Conservation (phyloP, 2,113 vertebrate genomes). For the Mixornis gularis region DNA sequence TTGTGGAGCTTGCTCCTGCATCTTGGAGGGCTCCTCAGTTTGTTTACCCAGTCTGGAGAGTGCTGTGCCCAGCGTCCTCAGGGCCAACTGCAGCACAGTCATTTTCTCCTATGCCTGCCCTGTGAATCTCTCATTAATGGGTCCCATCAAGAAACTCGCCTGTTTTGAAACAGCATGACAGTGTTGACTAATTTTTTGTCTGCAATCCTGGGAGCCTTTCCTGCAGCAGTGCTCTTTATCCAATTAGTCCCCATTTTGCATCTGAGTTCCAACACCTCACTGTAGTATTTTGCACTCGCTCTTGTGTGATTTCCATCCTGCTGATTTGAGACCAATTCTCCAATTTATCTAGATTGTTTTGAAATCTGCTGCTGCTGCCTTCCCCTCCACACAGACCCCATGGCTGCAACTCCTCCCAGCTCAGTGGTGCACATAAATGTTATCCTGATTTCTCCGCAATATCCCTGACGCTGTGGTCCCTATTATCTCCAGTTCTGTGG, state of each 20-base stretch:
- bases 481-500: neutral
- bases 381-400: neutral
- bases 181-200: constrained; percentile 23
- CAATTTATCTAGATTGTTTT: constrained; percentile 31
- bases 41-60: constrained; percentile 17
- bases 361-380: neutral
- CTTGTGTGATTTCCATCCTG: constrained; percentile 37
- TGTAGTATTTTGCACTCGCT: neutral
- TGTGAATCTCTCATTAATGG: constrained; percentile 1
- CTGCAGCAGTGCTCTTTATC: neutral
- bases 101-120: constrained; percentile 15
- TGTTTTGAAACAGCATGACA: constrained; percentile 26
- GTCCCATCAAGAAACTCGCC: neutral
- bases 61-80: neutral
- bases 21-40: neutral
- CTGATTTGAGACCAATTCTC: constrained; percentile 27
- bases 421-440: neutral
- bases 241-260: constrained; percentile 3
- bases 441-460: neutral
- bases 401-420: constrained; percentile 1
- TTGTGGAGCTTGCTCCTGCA: neutral
- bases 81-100: neutral
- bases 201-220: neutral
- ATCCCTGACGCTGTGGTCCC: neutral
- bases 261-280: constrained; percentile 15